Evolutionary conservation across 2,888 invertebrate genomes (phyloP), one percentile per base, ranked within the genome.

Genomic region (Rosalia funebris): DNA sequence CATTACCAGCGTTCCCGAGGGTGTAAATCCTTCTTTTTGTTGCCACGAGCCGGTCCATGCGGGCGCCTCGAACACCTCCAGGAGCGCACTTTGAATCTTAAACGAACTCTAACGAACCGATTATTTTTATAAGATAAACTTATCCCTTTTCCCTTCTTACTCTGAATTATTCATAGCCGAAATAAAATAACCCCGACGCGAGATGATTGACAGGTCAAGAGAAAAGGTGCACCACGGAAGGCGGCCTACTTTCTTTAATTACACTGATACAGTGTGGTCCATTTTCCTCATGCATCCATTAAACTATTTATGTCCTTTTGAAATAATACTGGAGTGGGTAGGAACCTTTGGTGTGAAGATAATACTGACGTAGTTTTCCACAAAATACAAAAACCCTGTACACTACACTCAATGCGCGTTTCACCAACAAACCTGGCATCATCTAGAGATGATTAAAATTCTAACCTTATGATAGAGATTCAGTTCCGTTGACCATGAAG

Each of bases 41-140:
- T 44, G 44, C 25, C 45, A 44, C 36, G 42, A 34, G 47, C 41
- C 58, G 53, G 59, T 46, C 58, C 70, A 77, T 76, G 77, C 78
- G 76, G 77, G 77, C 71, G 70, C 68, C 71, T 68, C 71, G 68
- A 71, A 73, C 75, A 74, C 75, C 73, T 75, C 64, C 63, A 59
- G 60, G 65, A 57, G 68, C 72, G 72, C 72, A 72, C 68, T 71
- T 72, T 65, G 76, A 75, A 76, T 74, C 72, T 67, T 71, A 76
- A 75, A 72, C 71, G 74, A 71, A 68, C 71, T 73, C 75, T 76
- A 76, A 76, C 76, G 76, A 76, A 76, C 71, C 76, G 75, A 74
- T 73, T 74, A 76, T 74, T 76, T 75, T 74, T 75, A 71, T 71
- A 71, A 68, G 70, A 71, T 72, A 71, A 72, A 71, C 69, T 68